A percentile compares a stretch with the other conserved stretches of the same genome.
These are phyloP conservation scores for Hirtodrosophila confusa DNA, from an alignment of 2,888 invertebrate species.

Conservation along the genomic window DNA sequence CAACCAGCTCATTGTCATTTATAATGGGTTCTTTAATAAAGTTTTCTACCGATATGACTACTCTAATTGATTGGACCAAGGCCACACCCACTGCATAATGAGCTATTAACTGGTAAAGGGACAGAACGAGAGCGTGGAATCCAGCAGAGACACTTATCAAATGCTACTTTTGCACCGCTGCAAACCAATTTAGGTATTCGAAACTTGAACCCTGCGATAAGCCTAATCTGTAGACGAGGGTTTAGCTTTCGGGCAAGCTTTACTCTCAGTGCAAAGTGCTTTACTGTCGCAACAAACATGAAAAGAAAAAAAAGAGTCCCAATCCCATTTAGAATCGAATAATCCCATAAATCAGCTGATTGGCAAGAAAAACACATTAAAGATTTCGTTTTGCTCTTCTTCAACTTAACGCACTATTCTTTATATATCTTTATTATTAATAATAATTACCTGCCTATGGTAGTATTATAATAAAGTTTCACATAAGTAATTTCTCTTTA, in stretches of 20 bases:
- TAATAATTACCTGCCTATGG: constrained; percentile 71
- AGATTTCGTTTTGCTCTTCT: constrained; percentile 59
- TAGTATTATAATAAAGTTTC: constrained; percentile 65
- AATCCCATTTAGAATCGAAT: not conserved
- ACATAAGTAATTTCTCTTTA: constrained; percentile 62
- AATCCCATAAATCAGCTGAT: constrained; percentile 4
- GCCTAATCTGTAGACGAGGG: constrained; percentile 38
- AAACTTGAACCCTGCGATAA: constrained; percentile 56
- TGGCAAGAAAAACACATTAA: constrained; percentile 10
- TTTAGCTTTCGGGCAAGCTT: constrained; percentile 13
- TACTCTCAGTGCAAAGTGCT: constrained; percentile 38
- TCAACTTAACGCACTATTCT: constrained; percentile 79
- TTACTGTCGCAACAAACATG: constrained; percentile 6
- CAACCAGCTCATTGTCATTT: constrained; percentile 11
- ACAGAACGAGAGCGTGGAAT: not conserved
- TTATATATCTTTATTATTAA: constrained; percentile 69
- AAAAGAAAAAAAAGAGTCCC: not conserved
- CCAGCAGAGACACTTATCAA: constrained; percentile 23
- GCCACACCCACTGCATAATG: constrained; percentile 32
- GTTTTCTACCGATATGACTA: constrained; percentile 5
- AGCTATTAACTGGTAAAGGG: not conserved
- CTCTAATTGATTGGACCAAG: constrained; percentile 9
- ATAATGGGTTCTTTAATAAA: constrained; percentile 10
- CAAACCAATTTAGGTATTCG: constrained; percentile 17
- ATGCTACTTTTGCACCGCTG: constrained; percentile 31